Conservation (phyloP, 2,797 vertebrate genomes). For the Ciconia nigra region DNA sequence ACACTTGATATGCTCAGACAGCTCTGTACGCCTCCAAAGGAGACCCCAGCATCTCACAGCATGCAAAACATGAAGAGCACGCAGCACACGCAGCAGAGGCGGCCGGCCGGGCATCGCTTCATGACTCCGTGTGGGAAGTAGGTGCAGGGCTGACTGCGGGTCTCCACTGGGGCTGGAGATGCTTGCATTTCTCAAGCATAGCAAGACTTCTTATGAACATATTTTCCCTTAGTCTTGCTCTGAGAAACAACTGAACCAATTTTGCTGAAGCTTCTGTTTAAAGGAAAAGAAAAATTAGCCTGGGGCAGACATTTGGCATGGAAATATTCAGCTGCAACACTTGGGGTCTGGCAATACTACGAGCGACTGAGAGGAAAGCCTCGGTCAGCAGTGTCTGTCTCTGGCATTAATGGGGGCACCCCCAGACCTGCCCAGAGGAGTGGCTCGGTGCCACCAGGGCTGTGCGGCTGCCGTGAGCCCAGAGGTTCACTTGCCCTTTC, state of each 20-base stretch:
- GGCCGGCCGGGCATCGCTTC: not conserved
- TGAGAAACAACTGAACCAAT: slow-evolving; percentile 20
- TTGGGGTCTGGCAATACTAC: not conserved
- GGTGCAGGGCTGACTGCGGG: not conserved
- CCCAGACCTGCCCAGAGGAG: not conserved
- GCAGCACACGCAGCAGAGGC: not conserved
- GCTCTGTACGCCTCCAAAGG: not conserved
- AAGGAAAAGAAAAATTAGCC: not conserved
- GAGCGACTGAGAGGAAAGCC: not conserved
- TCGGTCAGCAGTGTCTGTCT: not conserved
- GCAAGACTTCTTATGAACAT: not conserved
- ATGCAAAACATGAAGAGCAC: not conserved
- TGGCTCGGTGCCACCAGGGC: not conserved
- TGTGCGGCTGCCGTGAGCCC: not conserved
- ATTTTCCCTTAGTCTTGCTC: not conserved
- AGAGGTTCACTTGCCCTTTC: fast-evolving
- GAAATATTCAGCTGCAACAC: not conserved
- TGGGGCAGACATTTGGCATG: not conserved
- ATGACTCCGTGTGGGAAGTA: fast-evolving
- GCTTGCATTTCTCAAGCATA: not conserved
- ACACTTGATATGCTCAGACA: not conserved
- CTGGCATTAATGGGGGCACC: not conserved
- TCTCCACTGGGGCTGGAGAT: not conserved
- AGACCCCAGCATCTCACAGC: not conserved
- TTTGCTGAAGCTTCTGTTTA: slow-evolving; percentile 33